Base-by-base conservation (phyloP, 2,113 vertebrate species). In the Trichechus manatus region DNA sequence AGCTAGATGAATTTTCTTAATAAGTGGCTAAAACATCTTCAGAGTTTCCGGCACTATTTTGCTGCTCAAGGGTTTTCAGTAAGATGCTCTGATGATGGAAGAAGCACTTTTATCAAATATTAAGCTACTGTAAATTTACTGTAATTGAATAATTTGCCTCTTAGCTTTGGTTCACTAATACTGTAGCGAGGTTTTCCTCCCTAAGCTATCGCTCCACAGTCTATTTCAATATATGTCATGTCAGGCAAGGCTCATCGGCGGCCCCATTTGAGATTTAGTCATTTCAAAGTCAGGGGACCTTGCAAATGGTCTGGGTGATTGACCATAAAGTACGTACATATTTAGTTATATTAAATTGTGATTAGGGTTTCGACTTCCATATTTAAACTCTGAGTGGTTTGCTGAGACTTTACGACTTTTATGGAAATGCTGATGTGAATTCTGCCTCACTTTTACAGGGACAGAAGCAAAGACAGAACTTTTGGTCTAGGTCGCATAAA, bases 91-190 rank as follows among this genome's bases (percentile, higher is more conserved):
- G 98, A 98, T 98, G 98, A 98, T 97, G 98, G 98, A 98, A 98
- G 98, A 98, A 98, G 97, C 98, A 98, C 98, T 99, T 98, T 98
- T 98, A 98, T 98, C 98, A 98, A 98, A 99, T 98, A 99, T 98
- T 98, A 99, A 99, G 97, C 98, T 99, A 98, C 98, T 99, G 98
- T 98, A 98, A 99, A 99, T 98, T 99, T 98, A 98, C 98, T 98
- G 98, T 99, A 99, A 99, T 99, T 99, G 98, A 99, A 98, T 99
- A 98, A 98, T 98, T 98, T 98, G 98, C 98, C 98, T 99, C 98
- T 99, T 99, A 98, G 98, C 98, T 98, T 98, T 98, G 99, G 98
- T 99, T 99, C 98, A 98, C 98, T 99, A 98, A 98, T 98, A 98
- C 97, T 97, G 98, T 59, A 98, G 98, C 56, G 98, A 98, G 96